These are phyloP conservation scores for Danio jaintianensis DNA, from an alignment of 2,797 vertebrate genomes.

Conservation along the genomic window DNA sequence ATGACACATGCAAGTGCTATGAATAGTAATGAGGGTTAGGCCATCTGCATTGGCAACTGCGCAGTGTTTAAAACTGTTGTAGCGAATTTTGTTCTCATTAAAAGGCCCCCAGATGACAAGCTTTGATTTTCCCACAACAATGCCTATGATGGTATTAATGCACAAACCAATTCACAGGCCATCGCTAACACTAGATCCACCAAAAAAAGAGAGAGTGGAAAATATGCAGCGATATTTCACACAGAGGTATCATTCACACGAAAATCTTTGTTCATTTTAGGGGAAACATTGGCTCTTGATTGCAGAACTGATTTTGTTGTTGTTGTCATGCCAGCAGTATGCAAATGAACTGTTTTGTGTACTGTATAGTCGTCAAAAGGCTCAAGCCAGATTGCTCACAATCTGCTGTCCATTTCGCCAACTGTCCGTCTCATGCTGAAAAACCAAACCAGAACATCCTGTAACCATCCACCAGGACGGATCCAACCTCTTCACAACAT, in stretches of 20 bases:
- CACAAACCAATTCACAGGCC: background rate
- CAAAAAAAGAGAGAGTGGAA: background rate
- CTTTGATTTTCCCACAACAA: slow-evolving; percentile 40
- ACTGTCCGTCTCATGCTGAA: slow-evolving; percentile 41
- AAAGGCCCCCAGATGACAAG: slow-evolving; percentile 33
- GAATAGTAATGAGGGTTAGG: slow-evolving; percentile 47
- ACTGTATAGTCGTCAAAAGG: slow-evolving; percentile 25
- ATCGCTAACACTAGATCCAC: background rate
- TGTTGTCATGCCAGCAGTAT: slow-evolving; percentile 44
- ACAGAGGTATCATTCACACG: slow-evolving; percentile 25
- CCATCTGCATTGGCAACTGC: slow-evolving; percentile 44
- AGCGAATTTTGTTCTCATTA: slow-evolving; percentile 26
- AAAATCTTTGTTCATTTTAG: slow-evolving; percentile 35
- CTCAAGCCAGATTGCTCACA: slow-evolving; percentile 38
- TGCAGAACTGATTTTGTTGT: slow-evolving; percentile 30
- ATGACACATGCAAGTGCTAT: slow-evolving; percentile 46
- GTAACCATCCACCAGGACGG: slow-evolving; percentile 29
- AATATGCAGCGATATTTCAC: slow-evolving; percentile 27
- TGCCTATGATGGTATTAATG: slow-evolving; percentile 16
- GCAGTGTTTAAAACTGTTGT: slow-evolving; percentile 40
- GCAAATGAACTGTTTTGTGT: slow-evolving; percentile 43
- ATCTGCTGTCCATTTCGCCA: slow-evolving; percentile 51
- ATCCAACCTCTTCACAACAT: slow-evolving; percentile 33
- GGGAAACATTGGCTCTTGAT: slow-evolving; percentile 26
- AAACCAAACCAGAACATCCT: slow-evolving; percentile 51